A percentile compares a stretch with the other conserved stretches of the same genome.
These are phyloP conservation scores for Xylocopa sonorina DNA, from an alignment of 1,140 invertebrate species.

Conservation along the genomic window DNA sequence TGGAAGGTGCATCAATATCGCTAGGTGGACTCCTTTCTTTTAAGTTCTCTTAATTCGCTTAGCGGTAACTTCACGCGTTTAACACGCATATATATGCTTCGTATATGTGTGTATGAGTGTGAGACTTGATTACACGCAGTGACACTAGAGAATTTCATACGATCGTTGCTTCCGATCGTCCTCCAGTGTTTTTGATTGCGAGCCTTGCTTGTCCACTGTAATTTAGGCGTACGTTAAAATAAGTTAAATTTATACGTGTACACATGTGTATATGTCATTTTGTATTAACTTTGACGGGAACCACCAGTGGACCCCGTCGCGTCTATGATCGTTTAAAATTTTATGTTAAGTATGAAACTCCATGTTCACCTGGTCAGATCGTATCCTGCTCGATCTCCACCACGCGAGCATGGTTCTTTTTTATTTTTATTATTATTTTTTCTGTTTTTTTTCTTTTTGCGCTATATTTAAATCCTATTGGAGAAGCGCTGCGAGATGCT, in stretches of 20 bases:
- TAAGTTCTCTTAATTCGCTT: conserved; percentile 17
- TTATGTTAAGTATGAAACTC: conserved; percentile 49
- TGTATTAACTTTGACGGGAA: conserved; percentile 51
- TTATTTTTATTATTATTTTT: neutral
- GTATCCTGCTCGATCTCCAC: conserved; percentile 54
- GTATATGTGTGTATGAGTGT: neutral
- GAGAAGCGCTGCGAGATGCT: conserved; percentile 57
- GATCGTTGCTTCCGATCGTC: neutral
- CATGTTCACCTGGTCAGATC: conserved; percentile 33
- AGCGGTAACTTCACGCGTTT: conserved; percentile 11
- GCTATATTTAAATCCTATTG: conserved; percentile 43
- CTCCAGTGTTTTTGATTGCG: neutral
- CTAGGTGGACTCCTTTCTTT: conserved; percentile 37
- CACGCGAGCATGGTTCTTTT: conserved; percentile 27
- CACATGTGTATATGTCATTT: conserved; percentile 52
- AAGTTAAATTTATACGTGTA: conserved; percentile 65
- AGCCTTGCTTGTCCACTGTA: conserved; percentile 7
- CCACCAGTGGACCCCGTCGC: conserved; percentile 67
- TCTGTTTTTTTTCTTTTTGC: conserved; percentile 14
- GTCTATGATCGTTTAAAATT: conserved; percentile 49
- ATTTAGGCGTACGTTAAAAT: conserved; percentile 48
- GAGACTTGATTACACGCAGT: neutral
- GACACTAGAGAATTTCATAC: conserved; percentile 17
- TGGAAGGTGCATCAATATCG: conserved; percentile 62
- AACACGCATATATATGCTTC: neutral